Percentiles rank a stretch among this genome's conserved stretches.
phyloP scores from a whole-genome alignment of 2,797 vertebrate genomes.

The Neoniphon sammara region DNA sequence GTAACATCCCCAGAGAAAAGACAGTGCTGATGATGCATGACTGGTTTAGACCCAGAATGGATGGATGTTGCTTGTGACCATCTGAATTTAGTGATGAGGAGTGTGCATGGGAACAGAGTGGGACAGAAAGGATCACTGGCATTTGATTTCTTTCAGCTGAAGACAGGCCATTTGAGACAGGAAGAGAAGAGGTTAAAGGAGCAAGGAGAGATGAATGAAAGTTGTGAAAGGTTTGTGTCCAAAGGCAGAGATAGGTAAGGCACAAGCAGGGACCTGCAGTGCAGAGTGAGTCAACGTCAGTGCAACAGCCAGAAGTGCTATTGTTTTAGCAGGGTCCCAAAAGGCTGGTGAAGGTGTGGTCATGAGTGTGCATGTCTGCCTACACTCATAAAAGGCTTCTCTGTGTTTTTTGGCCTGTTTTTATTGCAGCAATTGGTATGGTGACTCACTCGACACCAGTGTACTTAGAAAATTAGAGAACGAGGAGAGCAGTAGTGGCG shows the following conservation, averaged over 20 bases:
- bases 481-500: not conserved
- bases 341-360: conserved; percentile 23
- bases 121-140: not conserved
- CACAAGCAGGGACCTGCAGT: conserved; percentile 45
- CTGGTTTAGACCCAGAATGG: not conserved
- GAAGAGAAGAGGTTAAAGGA: not conserved
- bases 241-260: conserved; percentile 1
- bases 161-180: not conserved
- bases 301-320: not conserved
- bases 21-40: not conserved
- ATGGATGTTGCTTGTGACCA: not conserved
- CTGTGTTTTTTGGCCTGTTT: not conserved
- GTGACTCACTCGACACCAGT: conserved; percentile 2
- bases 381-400: not conserved
- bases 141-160: not conserved
- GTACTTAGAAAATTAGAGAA: not conserved
- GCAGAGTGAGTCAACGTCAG: conserved; percentile 12
- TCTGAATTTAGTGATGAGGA: conserved; percentile 5
- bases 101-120: not conserved
- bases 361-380: conserved; percentile 9
- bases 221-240: not conserved
- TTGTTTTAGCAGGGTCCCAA: conserved; percentile 7
- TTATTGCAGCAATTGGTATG: not conserved
- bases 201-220: not conserved
- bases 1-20: conserved; percentile 1